Percentiles rank a stretch among this genome's conserved stretches.
These are phyloP conservation scores for Neocloeon triangulifer DNA, from an alignment of 1,140 invertebrate genomes.

Conservation along the genomic window DNA sequence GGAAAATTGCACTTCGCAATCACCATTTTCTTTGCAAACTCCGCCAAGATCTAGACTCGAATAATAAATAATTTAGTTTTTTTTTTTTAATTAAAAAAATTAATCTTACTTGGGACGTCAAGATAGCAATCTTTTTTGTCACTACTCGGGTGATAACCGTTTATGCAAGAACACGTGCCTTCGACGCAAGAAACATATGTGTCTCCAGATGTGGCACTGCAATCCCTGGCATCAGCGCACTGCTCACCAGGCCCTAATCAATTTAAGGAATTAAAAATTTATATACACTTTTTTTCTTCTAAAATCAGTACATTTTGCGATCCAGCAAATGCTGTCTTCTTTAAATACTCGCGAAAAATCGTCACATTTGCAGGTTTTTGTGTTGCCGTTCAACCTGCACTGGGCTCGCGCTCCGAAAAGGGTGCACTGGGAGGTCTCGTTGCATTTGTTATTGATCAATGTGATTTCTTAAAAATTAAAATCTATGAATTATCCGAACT, in stretches of 20 bases:
- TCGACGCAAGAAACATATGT: slow-evolving; percentile 10
- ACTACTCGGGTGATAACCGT: slow-evolving; percentile 10
- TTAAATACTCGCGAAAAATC: no score
- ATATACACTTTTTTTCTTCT: no score
- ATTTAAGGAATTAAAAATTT: no score
- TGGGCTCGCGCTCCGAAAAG: slow-evolving; percentile 13
- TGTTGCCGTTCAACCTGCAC: not conserved
- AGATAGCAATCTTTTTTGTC: slow-evolving; percentile 13
- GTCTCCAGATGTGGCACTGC: slow-evolving; percentile 13
- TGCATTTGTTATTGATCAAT: not conserved
- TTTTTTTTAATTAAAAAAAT: no score
- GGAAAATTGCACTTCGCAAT: slow-evolving; percentile 9
- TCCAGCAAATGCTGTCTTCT: no score
- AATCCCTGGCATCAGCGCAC: slow-evolving; percentile 10
- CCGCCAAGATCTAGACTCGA: slow-evolving; percentile 8
- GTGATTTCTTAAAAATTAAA: no score
- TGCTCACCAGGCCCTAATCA: no score
- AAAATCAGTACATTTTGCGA: no score
- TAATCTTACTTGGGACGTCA: slow-evolving; percentile 10
- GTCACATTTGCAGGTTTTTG: slow-evolving; percentile 10
- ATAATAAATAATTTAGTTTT: no score
- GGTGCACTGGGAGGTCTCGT: slow-evolving; percentile 5
- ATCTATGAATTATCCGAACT: no score
- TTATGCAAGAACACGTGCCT: slow-evolving; percentile 11
- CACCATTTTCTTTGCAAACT: slow-evolving; percentile 8